These are phyloP conservation scores for Sabatieria punctata DNA, from an alignment of 2,888 invertebrate species.

Conservation along the genomic window DNA sequence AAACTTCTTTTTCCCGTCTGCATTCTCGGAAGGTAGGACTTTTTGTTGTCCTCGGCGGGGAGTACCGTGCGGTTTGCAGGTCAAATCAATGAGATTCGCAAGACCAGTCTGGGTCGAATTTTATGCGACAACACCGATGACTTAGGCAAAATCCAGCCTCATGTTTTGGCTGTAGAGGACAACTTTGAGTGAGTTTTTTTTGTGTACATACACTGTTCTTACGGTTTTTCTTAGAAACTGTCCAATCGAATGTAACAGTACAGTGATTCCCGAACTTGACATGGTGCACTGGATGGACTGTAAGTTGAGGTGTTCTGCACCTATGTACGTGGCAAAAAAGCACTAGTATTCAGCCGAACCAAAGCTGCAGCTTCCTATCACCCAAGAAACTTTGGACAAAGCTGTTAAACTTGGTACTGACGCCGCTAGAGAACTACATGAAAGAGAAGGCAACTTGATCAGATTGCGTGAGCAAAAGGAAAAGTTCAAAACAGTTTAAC, in stretches of 20 bases:
- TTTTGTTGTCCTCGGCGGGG: background rate
- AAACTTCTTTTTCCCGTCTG: conserved; percentile 27
- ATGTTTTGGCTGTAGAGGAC: conserved; percentile 23
- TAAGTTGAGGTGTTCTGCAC: background rate
- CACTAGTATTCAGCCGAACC: conserved; percentile 15
- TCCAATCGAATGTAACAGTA: conserved; percentile 23
- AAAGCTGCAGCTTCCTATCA: conserved; percentile 22
- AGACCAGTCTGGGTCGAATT: conserved; percentile 23
- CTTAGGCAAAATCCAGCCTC: conserved; percentile 22
- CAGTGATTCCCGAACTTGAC: conserved; percentile 17
- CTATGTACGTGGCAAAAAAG: too few relatives aligned
- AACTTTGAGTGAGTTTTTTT: conserved; percentile 19
- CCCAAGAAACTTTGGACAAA: conserved; percentile 23
- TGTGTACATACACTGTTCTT: background rate
- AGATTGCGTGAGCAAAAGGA: too few relatives aligned
- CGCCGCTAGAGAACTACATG: conserved; percentile 21
- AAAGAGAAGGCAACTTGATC: conserved; percentile 17
- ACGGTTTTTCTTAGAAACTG: conserved; percentile 20
- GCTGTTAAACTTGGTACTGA: conserved; percentile 23
- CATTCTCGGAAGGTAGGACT: conserved; percentile 16
- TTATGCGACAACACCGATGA: conserved; percentile 28
- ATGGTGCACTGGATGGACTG: conserved; percentile 21
- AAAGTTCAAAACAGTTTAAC: background rate
- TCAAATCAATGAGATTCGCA: conserved; percentile 24
- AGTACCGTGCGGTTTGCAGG: conserved; percentile 3